Evolutionary conservation across 2,113 vertebrate genomes (phyloP).

Genomic region (Siphamia tubifer): DNA sequence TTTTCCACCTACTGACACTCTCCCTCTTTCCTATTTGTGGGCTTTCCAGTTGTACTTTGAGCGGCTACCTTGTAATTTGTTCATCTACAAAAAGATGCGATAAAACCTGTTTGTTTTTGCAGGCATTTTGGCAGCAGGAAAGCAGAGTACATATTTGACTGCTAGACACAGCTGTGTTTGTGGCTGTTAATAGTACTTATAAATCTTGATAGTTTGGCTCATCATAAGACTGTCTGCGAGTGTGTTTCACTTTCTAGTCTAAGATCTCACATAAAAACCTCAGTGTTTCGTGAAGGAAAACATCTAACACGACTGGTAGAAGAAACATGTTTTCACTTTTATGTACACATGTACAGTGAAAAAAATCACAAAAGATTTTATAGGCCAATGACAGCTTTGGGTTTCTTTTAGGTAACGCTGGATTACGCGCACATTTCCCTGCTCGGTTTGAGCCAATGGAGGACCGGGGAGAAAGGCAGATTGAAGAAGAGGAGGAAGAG

Average conservation of each 20-base stretch:
- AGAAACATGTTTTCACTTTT: background rate
- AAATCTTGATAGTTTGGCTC: background rate
- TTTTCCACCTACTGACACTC: background rate
- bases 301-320: background rate
- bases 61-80: conserved; percentile 7
- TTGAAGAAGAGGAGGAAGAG: conserved; percentile 51
- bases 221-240: background rate
- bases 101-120: conserved; percentile 37
- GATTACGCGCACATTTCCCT: conserved; percentile 65
- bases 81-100: conserved; percentile 3
- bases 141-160: background rate
- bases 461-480: conserved; percentile 61
- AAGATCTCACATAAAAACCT: background rate
- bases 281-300: background rate
- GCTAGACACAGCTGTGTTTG: conserved; percentile 13
- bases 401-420: conserved; percentile 60
- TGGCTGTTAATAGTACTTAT: background rate
- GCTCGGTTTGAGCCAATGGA: conserved; percentile 70
- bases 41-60: conserved; percentile 6
- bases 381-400: background rate
- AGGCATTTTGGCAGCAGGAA: background rate
- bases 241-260: background rate
- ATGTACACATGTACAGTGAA: background rate
- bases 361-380: background rate
- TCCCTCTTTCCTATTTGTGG: conserved; percentile 13